Evolutionary conservation across 2,113 vertebrate species (phyloP).

Genomic region (Odocoileus virginianus): DNA sequence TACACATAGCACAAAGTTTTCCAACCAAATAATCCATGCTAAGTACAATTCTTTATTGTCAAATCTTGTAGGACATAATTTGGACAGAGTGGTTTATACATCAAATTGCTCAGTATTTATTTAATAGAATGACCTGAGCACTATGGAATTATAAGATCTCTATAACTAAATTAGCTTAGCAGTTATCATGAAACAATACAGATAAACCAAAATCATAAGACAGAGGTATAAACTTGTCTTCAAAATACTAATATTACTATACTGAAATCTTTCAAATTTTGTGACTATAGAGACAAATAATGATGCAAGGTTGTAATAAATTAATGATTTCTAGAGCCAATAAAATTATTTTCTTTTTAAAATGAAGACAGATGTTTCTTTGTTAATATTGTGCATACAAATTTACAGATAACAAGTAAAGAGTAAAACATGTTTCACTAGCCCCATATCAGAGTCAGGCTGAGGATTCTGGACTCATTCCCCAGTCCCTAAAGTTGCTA

Average conservation of each 20-base stretch:
- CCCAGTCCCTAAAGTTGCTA: neutral
- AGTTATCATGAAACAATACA: neutral
- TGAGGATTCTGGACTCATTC: neutral
- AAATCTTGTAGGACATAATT: neutral
- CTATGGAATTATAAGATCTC: neutral
- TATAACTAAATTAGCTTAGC: neutral
- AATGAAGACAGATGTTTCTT: neutral
- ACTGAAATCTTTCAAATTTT: neutral
- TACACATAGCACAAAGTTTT: neutral
- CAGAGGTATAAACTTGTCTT: neutral
- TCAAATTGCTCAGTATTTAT: neutral
- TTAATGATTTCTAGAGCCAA: neutral
- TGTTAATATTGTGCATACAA: neutral
- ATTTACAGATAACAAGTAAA: neutral
- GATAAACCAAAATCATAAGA: constrained; percentile 2
- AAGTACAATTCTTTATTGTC: neutral
- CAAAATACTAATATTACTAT: neutral
- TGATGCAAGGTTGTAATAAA: neutral
- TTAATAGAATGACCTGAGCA: neutral
- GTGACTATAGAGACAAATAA: neutral
- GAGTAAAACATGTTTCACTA: neutral
- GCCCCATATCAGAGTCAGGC: neutral
- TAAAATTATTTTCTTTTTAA: neutral
- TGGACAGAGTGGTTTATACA: neutral
- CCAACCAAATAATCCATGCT: neutral